A percentile compares a stretch with the other conserved stretches of the same genome.
Evolutionary conservation across 2,113 vertebrate genomes (phyloP).

Genomic region (Halichoerus grypus): DNA sequence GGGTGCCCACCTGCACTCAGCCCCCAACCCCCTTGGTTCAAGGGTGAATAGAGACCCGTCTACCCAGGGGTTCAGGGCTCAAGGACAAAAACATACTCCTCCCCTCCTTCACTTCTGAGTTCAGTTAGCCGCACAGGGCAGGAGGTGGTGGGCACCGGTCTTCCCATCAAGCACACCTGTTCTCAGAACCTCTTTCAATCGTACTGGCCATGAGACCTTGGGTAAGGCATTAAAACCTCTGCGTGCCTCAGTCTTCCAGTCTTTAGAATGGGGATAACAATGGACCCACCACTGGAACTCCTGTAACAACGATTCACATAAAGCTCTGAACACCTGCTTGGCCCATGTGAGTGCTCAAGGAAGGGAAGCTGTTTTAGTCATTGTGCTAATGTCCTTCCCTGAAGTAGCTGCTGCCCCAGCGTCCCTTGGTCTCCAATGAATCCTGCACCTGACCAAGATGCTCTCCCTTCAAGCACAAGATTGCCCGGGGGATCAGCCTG

Average conservation of each 20-base stretch:
- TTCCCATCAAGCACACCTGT: not conserved
- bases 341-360: rapidly evolving
- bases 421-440: not conserved
- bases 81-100: not conserved
- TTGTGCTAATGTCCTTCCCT: not conserved
- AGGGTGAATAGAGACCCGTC: rapidly evolving
- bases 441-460: not conserved
- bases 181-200: not conserved
- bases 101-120: rapidly evolving
- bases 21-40: rapidly evolving
- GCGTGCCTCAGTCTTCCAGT: conserved; percentile 16
- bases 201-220: not conserved
- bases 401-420: not conserved
- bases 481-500: rapidly evolving
- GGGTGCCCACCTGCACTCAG: not conserved
- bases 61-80: too few species aligned
- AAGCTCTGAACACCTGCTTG: too few species aligned
- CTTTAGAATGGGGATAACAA: not conserved
- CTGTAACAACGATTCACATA: rapidly evolving
- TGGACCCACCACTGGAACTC: rapidly evolving
- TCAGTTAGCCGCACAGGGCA: not conserved
- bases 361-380: rapidly evolving
- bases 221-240: not conserved
- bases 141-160: not conserved
- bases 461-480: rapidly evolving